Conservation (phyloP, 2,113 vertebrate genomes). For the Syngnathus floridae region DNA sequence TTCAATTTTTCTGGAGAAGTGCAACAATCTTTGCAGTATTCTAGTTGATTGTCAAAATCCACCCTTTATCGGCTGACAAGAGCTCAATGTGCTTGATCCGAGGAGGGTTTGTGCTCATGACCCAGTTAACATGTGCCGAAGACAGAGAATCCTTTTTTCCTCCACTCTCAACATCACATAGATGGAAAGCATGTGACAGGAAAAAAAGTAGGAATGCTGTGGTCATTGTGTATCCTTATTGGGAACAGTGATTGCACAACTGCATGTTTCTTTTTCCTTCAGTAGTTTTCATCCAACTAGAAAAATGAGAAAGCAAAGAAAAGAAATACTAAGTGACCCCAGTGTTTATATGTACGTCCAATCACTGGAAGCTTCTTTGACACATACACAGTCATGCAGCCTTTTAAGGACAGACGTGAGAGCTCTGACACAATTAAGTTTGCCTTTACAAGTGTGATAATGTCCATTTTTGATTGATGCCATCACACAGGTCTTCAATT, state of each 20-base stretch:
- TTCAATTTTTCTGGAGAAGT: not conserved
- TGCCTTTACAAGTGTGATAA: not conserved
- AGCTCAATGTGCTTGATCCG: not conserved
- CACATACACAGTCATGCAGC: too few relatives aligned
- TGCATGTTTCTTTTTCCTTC: not conserved
- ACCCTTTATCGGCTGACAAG: not conserved
- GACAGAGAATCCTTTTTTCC: not conserved
- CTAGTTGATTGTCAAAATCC: not conserved
- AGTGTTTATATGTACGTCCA: too few relatives aligned
- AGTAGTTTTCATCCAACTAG: not conserved
- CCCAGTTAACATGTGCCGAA: not conserved
- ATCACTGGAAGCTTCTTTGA: not conserved
- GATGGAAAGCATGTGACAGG: not conserved
- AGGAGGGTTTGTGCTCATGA: not conserved
- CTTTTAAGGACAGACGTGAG: too few relatives aligned
- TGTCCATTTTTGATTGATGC: too few relatives aligned
- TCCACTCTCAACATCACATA: not conserved
- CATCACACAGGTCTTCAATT: too few relatives aligned
- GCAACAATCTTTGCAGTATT: not conserved
- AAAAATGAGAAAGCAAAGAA: not conserved
- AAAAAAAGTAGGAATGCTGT: not conserved
- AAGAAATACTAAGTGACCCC: too few relatives aligned
- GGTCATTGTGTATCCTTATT: not conserved
- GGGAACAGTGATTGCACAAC: not conserved
- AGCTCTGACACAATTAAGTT: too few relatives aligned